A percentile compares a stretch with the other conserved stretches of the same genome.
phyloP scores from a whole-genome alignment of 2,113 vertebrate genomes.

The Stigmatopora argus region DNA sequence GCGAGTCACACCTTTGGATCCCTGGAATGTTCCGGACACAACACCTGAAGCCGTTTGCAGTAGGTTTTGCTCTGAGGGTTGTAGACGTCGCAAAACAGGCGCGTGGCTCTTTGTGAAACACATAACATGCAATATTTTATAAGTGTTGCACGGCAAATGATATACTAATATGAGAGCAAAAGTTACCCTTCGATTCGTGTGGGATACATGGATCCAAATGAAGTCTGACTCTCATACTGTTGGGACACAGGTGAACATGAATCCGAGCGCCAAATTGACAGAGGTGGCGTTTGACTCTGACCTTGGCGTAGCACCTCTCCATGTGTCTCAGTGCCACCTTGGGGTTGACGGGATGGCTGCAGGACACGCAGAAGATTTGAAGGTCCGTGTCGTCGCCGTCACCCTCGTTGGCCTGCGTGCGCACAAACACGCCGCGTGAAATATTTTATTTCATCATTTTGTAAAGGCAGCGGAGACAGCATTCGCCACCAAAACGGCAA shows the following conservation, averaged over 20 bases:
- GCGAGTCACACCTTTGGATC: constrained; percentile 79
- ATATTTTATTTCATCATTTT: neutral
- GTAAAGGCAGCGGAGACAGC: neutral
- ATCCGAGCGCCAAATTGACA: neutral
- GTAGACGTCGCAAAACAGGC: constrained; percentile 91
- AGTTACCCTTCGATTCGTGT: constrained; percentile 88
- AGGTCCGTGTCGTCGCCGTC: constrained; percentile 88
- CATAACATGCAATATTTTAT: neutral
- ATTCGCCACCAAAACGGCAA: neutral
- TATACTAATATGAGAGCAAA: neutral
- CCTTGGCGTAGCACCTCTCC: constrained; percentile 93
- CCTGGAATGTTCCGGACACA: constrained; percentile 89
- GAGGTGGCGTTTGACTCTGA: constrained; percentile 26
- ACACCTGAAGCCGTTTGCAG: constrained; percentile 88
- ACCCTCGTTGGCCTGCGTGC: constrained; percentile 78
- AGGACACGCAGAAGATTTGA: constrained; percentile 92
- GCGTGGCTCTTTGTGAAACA: constrained; percentile 73
- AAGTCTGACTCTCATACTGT: constrained; percentile 92
- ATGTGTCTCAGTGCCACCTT: constrained; percentile 88
- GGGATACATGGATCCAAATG: constrained; percentile 91
- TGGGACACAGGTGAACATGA: neutral
- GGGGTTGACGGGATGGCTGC: constrained; percentile 88
- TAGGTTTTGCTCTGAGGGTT: constrained; percentile 93
- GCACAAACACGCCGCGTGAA: neutral
- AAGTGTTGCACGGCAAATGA: neutral